A percentile compares a stretch with the other conserved stretches of the same genome.
phyloP scores from a whole-genome alignment of 2,113 vertebrate species.

The Cygnus atratus region DNA sequence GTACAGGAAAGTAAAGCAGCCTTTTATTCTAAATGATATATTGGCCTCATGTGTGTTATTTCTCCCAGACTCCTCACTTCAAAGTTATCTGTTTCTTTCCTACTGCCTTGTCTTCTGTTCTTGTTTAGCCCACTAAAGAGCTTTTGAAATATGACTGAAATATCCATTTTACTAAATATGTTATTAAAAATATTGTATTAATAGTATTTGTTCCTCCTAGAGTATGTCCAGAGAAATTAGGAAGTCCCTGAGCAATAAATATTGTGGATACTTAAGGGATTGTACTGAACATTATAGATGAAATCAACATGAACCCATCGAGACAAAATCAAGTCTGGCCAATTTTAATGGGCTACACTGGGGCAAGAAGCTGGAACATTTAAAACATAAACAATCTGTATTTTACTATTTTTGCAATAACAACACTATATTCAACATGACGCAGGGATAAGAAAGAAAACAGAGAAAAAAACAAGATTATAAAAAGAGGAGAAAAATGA shows the following conservation, averaged over 20 bases:
- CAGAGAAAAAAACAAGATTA: accelerated
- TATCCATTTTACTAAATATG: neutral
- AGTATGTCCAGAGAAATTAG: neutral
- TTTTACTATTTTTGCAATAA: neutral
- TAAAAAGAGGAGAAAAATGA: neutral
- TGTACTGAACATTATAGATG: neutral
- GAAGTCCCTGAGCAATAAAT: neutral
- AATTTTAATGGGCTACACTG: neutral
- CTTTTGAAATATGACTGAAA: neutral
- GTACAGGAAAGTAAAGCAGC: neutral
- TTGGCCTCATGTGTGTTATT: neutral
- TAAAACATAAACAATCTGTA: neutral
- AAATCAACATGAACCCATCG: neutral
- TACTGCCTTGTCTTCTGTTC: neutral
- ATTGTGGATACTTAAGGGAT: neutral
- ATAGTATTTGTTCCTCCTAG: neutral
- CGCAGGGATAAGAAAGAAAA: neutral
- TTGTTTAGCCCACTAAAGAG: neutral
- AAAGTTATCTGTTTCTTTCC: neutral
- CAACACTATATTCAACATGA: neutral
- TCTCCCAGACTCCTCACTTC: neutral
- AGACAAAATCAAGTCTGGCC: neutral
- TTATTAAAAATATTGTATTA: neutral
- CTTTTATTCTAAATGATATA: neutral
- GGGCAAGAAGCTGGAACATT: neutral